These are phyloP conservation scores for Chanos chanos DNA, from an alignment of 2,797 vertebrate genomes.

Conservation along the genomic window DNA sequence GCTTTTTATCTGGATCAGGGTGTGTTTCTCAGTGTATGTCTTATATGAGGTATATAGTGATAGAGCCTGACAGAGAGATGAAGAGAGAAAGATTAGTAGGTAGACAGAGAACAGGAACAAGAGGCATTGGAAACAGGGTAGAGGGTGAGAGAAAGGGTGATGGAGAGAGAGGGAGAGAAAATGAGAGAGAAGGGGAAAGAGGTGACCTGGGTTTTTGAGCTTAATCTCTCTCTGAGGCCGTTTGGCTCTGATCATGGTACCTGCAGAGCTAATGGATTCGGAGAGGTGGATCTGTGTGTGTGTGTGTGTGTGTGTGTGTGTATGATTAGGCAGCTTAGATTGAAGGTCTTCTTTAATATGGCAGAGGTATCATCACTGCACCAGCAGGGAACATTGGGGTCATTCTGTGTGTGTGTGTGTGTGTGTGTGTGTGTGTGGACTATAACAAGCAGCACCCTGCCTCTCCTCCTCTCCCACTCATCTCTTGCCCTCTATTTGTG, in stretches of 20 bases:
- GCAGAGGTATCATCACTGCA: constrained; percentile 49
- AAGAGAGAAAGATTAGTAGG: constrained; percentile 26
- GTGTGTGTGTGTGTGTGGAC: background rate
- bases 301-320: background rate
- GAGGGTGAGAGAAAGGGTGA: constrained; percentile 2
- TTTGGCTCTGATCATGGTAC: constrained; percentile 52
- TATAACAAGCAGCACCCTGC: background rate
- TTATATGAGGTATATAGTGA: constrained; percentile 42
- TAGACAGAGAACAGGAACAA: constrained; percentile 16
- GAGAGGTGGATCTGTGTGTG: constrained; percentile 40
- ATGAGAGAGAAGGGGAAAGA: background rate
- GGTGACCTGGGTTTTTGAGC: constrained; percentile 34
- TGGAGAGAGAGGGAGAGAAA: background rate
- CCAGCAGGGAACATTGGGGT: constrained; percentile 4
- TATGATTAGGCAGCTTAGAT: background rate
- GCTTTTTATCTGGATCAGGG: constrained; percentile 15
- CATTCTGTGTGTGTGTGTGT: background rate
- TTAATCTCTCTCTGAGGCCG: constrained; percentile 39
- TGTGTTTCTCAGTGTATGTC: constrained; percentile 26
- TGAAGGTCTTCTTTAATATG: constrained; percentile 48
- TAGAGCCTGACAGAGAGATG: constrained; percentile 14
- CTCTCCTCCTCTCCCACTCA: background rate
- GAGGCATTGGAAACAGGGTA: constrained; percentile 43
- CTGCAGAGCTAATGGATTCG: constrained; percentile 61
- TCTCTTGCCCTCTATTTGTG: background rate